Evolutionary conservation across 37 sponge, comb jelly and placozoan species (phyloP).

Genomic region (Theonella swinhoei): DNA sequence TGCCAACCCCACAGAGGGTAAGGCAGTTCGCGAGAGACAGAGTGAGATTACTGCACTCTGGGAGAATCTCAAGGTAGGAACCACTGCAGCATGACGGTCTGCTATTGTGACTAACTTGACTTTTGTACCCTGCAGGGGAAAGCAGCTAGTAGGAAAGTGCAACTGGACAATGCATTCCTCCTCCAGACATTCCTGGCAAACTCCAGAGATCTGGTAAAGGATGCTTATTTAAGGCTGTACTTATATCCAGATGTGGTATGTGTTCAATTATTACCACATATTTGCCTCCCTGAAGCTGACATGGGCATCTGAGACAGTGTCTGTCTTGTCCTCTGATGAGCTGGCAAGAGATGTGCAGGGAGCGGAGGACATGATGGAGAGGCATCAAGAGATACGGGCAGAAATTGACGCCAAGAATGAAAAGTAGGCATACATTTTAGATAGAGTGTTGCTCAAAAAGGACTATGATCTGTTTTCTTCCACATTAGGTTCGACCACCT

Average conservation of each 20-base stretch:
- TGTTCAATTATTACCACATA: not conserved
- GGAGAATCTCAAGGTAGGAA: conserved; percentile 76
- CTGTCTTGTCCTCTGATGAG: conserved; percentile 74
- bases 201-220: conserved; percentile 75
- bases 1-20: conserved; percentile 32
- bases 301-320: conserved; percentile 77
- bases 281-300: conserved; percentile 42
- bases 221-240: not conserved
- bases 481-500: conserved; percentile 61
- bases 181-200: conserved; percentile 86
- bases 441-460: too few relatives aligned
- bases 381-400: conserved; percentile 71
- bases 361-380: conserved; percentile 75
- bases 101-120: too few relatives aligned
- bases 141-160: conserved; percentile 52
- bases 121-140: conserved; percentile 62
- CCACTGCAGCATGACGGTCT: not conserved
- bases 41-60: conserved; percentile 73
- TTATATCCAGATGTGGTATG: too few relatives aligned
- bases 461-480: not conserved
- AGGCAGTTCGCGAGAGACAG: conserved; percentile 52
- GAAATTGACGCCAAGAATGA: conserved; percentile 81
- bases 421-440: conserved; percentile 38
- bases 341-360: conserved; percentile 79
- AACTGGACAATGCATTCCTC: conserved; percentile 71